phyloP scores from a whole-genome alignment of 2,113 vertebrate species.

The Coryphaenoides rupestris region DNA sequence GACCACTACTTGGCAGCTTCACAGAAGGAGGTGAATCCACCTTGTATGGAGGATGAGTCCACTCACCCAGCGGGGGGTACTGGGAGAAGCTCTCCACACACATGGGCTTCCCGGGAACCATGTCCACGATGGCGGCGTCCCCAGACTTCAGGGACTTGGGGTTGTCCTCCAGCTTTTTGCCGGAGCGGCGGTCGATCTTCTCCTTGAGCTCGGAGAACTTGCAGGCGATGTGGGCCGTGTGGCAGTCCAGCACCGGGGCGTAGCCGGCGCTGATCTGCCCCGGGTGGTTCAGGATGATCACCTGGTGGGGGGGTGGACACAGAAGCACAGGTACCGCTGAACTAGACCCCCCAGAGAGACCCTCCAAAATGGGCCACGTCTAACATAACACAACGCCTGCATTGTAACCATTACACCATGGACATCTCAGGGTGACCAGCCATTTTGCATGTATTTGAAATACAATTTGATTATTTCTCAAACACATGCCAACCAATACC shows the following conservation, averaged over 20 bases:
- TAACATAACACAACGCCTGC: too few relatives aligned
- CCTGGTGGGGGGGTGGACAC: constrained; percentile 75
- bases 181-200: constrained; percentile 94
- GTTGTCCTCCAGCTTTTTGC: constrained; percentile 95
- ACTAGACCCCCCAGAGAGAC: too few relatives aligned
- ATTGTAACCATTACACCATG: too few relatives aligned
- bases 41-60: not conserved
- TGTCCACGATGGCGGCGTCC: constrained; percentile 95
- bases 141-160: constrained; percentile 94
- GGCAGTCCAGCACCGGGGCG: constrained; percentile 92
- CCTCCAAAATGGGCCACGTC: too few relatives aligned
- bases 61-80: constrained; percentile 92
- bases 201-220: constrained; percentile 96
- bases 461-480: too few relatives aligned
- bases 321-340: not conserved
- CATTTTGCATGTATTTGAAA: too few relatives aligned
- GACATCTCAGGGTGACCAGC: too few relatives aligned
- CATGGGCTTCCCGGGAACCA: constrained; percentile 96
- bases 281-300: constrained; percentile 95
- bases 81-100: constrained; percentile 97
- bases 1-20: too few relatives aligned
- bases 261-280: constrained; percentile 93
- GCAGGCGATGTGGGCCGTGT: constrained; percentile 95
- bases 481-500: too few relatives aligned
- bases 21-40: too few relatives aligned